phyloP scores from a whole-genome alignment of 2,797 vertebrate species.

The Myotis daubentonii region DNA sequence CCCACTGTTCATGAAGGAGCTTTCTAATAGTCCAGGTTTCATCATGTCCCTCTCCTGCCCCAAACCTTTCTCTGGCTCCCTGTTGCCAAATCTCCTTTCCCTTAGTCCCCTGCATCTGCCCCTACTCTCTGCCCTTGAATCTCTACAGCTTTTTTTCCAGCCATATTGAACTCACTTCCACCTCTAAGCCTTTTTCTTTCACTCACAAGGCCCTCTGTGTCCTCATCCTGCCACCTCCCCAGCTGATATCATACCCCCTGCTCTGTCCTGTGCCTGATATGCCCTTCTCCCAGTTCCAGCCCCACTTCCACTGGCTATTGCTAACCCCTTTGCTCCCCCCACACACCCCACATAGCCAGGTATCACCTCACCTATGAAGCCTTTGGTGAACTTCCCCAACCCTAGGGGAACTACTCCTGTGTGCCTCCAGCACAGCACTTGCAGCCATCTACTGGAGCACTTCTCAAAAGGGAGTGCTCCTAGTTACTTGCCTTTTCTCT shows the following conservation, averaged over 20 bases:
- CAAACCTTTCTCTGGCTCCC: background rate
- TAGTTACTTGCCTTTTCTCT: background rate
- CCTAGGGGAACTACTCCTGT: background rate
- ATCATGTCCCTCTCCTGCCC: background rate
- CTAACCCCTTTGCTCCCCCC: background rate
- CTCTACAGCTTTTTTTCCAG: background rate
- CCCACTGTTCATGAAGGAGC: background rate
- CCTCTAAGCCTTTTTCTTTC: background rate
- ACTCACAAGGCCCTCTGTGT: background rate
- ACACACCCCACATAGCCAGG: background rate
- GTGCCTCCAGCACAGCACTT: background rate
- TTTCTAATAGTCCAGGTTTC: background rate
- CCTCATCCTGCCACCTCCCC: background rate
- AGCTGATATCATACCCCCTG: background rate
- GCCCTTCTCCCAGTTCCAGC: background rate
- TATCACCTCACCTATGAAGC: background rate
- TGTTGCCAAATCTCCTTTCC: background rate
- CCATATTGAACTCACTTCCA: background rate
- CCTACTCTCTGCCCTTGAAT: background rate
- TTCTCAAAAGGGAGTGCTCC: background rate
- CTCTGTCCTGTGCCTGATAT: background rate
- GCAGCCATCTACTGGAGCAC: background rate
- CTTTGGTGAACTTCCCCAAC: background rate
- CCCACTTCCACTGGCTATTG: background rate
- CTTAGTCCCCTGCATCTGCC: background rate